Base-by-base conservation (phyloP, 2,888 invertebrate genomes). In the Aspidiotus rigidus region DNA sequence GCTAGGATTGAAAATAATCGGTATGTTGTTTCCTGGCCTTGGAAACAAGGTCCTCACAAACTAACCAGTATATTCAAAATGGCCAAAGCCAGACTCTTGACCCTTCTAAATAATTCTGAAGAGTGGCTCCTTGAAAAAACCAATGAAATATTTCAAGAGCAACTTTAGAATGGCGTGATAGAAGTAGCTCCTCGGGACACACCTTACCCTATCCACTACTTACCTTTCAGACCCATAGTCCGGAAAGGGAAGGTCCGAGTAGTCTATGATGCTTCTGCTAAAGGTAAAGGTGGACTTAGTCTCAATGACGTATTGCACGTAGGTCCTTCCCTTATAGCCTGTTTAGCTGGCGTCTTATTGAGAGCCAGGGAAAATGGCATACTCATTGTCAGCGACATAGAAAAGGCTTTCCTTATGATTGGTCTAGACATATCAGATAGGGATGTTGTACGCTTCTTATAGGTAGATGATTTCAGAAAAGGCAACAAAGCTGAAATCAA, bases 11-110 rank as follows among this genome's bases (percentile, higher is more conserved):
- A 62, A 44, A 10, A 42, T 7, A 13, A 13, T 15, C 13, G 62
- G 1, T 40, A 42, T 42, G 44, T 44, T 62, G 62, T 62, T 7
- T n/a, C 41, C 8, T 62, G 17, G 49, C 56, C 44, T 7, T 49
- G 54, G 53, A 74, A 55, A 55, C 11, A 7, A 7, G n/a, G 15
- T 7, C 39, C 16, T 74, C 13, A 9, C 7, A 10, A 42, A 11
- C 11, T 62, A 8, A 6, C 6, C 11, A 15, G 42, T 7, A 62
- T 42, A 17, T 62, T 42, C 17, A 1, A 16, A 7, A n/a, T 62
- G 6, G 41, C 42, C 1, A 1, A 42, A 42, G 44, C 44, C 10
- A 3, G 62, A 2, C 44, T 62, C 2, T n/a, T 42, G 42, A 13
- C 9, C 15, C 7, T 42, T 62, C 17, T 13, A 42, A 2, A 44